Base-by-base conservation (phyloP, 1,140 invertebrate genomes). In the Cyclargus thomasi region DNA sequence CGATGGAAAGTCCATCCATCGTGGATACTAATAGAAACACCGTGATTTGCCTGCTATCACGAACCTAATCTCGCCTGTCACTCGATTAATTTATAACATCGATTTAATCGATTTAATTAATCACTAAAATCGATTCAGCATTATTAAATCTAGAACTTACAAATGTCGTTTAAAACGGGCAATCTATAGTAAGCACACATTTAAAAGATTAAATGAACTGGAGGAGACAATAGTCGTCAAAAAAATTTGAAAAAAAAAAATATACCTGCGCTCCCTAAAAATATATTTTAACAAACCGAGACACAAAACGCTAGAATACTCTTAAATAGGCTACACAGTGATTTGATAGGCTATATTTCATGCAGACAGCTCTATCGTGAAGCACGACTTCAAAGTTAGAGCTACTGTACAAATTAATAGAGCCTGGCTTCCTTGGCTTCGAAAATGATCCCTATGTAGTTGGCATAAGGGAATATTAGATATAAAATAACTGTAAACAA, bases 1-100 rank as follows among this genome's bases (percentile, higher is more conserved):
- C 74, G 62, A 36, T 62, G 65, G 75, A 69, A 74, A 77, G 63
- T 36, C 17, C 29, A 39, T 64, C 35, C 63, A 39, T 64, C 63
- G 18, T 11, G 63, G 63, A 35, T 36, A 18, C 29, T 64, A 64
- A 64, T 64, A 64, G 63, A 64, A 64, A 64, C 36, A 64, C 29
- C 63, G 29, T 64, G 63, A 64, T 64, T 64, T 47, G 63, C 17
- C 20, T 18, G 11, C 63, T 36, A 64, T 64, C 63, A 64, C 63
- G 63, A 63, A 64, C 29, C 17, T 64, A 35, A 20, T 64, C 53
- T 66, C 22, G 22, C 16, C 4, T 65, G 23, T 55, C 39, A 47
- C 53, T 55, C 53, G 53, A 57, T 66, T 57, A 17, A 57, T 39
- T 53, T 64, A 23, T 53, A 64, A 16, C 65, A 66, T 66, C 55